Evolutionary conservation across 1,140 invertebrate species (phyloP).

Genomic region (Hesperophylax magnus): DNA sequence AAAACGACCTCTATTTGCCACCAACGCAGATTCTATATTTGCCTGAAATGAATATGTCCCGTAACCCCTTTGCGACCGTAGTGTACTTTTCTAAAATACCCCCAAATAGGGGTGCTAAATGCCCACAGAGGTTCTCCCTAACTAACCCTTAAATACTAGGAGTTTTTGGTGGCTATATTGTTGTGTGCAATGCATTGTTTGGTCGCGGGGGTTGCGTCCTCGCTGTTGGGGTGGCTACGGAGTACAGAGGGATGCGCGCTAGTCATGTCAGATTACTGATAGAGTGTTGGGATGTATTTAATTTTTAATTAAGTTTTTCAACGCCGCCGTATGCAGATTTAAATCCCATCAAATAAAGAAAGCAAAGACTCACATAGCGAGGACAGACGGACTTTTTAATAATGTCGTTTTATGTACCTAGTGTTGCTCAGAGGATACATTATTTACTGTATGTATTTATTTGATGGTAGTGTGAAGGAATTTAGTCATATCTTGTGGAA

Average conservation of each 20-base stretch:
- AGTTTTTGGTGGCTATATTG: constrained; percentile 57
- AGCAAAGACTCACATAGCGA: no score
- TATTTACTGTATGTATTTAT: no score
- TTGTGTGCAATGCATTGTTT: constrained; percentile 49
- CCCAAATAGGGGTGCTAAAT: constrained; percentile 57
- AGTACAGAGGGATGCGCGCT: constrained; percentile 48
- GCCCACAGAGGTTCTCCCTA: constrained; percentile 57
- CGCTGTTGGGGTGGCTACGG: background rate
- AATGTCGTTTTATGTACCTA: no score
- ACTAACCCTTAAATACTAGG: constrained; percentile 58
- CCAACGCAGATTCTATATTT: background rate
- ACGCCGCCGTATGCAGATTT: constrained; percentile 12
- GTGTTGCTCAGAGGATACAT: no score
- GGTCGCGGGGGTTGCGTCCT: constrained; percentile 24
- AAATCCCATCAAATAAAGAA: background rate
- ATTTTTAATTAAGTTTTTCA: constrained; percentile 51
- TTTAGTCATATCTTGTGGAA: no score
- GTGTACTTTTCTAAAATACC: constrained; percentile 36
- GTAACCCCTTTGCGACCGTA: constrained; percentile 35
- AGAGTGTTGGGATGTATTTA: constrained; percentile 45
- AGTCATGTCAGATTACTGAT: constrained; percentile 50
- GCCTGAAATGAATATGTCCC: background rate
- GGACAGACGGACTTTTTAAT: no score
- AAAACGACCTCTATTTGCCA: constrained; percentile 2
- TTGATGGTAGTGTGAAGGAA: no score